Percentiles rank a stretch among this genome's conserved stretches.
phyloP scores from a whole-genome alignment of 2,888 invertebrate species.

The Scaptodrosophila latifasciaeformis region DNA sequence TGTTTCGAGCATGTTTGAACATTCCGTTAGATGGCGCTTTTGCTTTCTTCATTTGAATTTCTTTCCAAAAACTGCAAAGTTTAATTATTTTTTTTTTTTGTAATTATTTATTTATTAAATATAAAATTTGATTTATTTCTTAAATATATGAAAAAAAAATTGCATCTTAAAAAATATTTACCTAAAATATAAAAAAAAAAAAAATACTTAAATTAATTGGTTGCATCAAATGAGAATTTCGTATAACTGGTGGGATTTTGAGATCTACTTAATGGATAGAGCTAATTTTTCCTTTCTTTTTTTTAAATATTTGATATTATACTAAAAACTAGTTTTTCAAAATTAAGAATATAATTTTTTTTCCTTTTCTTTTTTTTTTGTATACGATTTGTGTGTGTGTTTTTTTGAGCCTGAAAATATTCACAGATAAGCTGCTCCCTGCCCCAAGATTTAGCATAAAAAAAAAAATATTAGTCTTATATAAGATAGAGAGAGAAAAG shows the following conservation, averaged over 20 bases:
- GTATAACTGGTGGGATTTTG: conserved; percentile 53
- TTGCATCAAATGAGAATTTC: no score
- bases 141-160: no score
- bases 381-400: background rate
- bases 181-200: conserved; percentile 3
- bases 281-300: no score
- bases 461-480: conserved; percentile 7
- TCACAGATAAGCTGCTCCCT: conserved; percentile 60
- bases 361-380: background rate
- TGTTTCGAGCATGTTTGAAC: no score
- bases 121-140: no score
- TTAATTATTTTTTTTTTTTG: no score
- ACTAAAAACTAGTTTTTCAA: conserved; percentile 13
- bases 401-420: conserved; percentile 18
- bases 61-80: no score
- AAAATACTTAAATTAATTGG: no score
- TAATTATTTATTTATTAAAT: no score
- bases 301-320: conserved; percentile 27
- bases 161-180: conserved; percentile 16
- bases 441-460: conserved; percentile 8
- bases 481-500: background rate
- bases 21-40: no score
- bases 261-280: conserved; percentile 34
- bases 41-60: no score
- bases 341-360: conserved; percentile 5